A percentile compares a stretch with the other conserved stretches of the same genome.
These are phyloP conservation scores for Loris lydekkerianus DNA, from an alignment of 2,797 vertebrate genomes.

Conservation along the genomic window DNA sequence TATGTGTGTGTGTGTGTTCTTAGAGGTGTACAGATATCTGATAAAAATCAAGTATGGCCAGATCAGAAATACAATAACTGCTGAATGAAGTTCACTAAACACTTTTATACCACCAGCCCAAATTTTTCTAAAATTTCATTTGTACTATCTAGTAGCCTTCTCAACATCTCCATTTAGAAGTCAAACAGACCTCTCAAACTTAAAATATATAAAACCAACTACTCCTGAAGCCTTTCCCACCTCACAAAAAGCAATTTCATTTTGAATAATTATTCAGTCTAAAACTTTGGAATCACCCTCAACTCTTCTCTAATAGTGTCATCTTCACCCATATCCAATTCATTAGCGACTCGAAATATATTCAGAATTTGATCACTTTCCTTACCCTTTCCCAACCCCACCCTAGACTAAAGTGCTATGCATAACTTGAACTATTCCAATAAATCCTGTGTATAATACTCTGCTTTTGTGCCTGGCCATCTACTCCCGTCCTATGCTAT, in stretches of 20 bases:
- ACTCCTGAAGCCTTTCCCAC: neutral
- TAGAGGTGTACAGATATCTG: neutral
- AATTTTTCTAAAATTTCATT: constrained; percentile 11
- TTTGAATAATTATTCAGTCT: neutral
- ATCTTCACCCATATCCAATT: neutral
- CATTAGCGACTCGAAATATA: constrained; percentile 39
- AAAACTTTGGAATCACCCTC: neutral
- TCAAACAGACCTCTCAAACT: constrained; percentile 16
- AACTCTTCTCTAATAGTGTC: neutral
- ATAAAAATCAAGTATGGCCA: neutral
- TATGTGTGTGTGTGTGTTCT: neutral
- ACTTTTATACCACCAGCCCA: constrained; percentile 12
- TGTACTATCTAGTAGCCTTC: neutral
- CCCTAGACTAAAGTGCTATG: neutral
- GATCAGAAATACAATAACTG: neutral
- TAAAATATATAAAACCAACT: neutral
- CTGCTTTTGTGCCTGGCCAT: neutral
- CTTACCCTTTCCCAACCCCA: neutral
- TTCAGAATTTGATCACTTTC: constrained; percentile 7
- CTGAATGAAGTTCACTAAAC: neutral
- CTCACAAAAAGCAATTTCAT: neutral
- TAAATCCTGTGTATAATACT: neutral
- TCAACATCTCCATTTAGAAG: constrained; percentile 17
- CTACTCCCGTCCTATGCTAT: neutral
- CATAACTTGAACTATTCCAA: neutral